Evolutionary conservation across 2,888 invertebrate species (phyloP), one percentile per base, ranked within the genome.

Genomic region (Neoitamus cyanurus): DNA sequence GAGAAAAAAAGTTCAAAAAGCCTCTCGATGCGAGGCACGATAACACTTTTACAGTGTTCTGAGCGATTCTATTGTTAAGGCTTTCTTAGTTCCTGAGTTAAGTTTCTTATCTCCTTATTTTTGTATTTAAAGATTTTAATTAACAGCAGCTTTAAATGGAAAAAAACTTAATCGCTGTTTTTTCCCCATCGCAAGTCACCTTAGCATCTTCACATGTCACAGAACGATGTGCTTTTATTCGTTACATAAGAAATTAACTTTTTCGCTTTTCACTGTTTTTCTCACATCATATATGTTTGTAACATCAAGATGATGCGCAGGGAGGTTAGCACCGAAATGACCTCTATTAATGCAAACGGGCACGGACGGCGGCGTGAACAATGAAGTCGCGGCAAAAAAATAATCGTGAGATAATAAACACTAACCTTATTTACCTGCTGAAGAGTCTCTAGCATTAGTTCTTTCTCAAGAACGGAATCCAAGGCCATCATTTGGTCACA

Each of bases 401-500:
- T 34, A 11, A 73, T 73, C 70, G 28, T 70, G 70, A 31, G n/a
- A 37, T 11, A 31, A 42, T 30, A 42, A 25, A 9, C 37, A 89
- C 90, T 89, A 87, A 91, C 91, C 90, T 88, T 89, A 92, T 93
- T 93, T 91, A 95, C 96, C 92, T 95, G 94, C 86, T 95, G 90
- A 86, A 96, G 91, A 15, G 94, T 95, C 89, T 96, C 95, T 85
- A 95, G 92, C 86, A 95, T 94, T 77, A 95, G 91, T 89, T 95
- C 95, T 89, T 95, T 93, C 89, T 95, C 94, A 75, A 94, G 91
- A 91, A 94, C 93, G 42, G 94, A 93, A 85, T 94, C 94, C 46
- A 94, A 91, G 88, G 95, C 94, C 88, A 95, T 95, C 83, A 95
- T 92, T 90, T 95, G 95, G 88, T 94, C 95, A 91, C 96, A 96